These are phyloP conservation scores for Caligus rogercresseyi DNA, from an alignment of 1,140 invertebrate species.

Conservation along the genomic window DNA sequence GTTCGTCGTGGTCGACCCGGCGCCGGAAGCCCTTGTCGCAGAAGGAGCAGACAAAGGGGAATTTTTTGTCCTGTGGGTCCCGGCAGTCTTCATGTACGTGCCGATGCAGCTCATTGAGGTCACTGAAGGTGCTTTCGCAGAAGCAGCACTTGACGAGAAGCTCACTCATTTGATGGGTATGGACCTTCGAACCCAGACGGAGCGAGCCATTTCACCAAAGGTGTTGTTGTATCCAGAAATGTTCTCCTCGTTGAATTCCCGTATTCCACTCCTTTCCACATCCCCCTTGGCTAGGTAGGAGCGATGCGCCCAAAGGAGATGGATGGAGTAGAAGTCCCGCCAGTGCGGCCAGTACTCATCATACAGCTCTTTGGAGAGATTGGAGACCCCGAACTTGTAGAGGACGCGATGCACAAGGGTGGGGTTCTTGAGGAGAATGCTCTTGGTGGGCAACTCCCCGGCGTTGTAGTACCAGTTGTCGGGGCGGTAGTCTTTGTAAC, in stretches of 20 bases:
- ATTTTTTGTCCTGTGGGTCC: not conserved
- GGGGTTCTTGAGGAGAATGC: slow-evolving; percentile 8
- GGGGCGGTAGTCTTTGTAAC: slow-evolving; percentile 13
- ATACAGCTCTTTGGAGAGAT: slow-evolving; percentile 18
- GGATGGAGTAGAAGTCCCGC: slow-evolving; percentile 16
- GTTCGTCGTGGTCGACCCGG: slow-evolving; percentile 49
- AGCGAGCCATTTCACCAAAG: slow-evolving; percentile 12
- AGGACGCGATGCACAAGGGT: slow-evolving; percentile 16
- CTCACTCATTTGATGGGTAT: not conserved
- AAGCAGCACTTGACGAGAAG: not conserved
- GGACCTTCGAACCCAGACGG: not conserved
- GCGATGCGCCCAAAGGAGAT: slow-evolving; percentile 11
- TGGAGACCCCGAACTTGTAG: slow-evolving; percentile 17
- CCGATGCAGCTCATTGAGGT: not conserved
- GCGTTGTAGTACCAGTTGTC: slow-evolving; percentile 21
- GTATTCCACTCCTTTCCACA: slow-evolving; percentile 2
- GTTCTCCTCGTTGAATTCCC: slow-evolving; percentile 13
- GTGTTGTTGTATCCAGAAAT: slow-evolving; percentile 3
- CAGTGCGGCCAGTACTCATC: slow-evolving; percentile 16
- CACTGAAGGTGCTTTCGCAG: not conserved
- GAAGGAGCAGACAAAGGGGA: slow-evolving; percentile 22
- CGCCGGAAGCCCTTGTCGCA: slow-evolving; percentile 31
- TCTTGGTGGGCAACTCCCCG: slow-evolving; percentile 18
- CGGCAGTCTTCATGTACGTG: not conserved
- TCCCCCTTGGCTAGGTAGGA: not conserved